Conservation (phyloP, 2,113 vertebrate genomes). For the Tupaia chinensis region DNA sequence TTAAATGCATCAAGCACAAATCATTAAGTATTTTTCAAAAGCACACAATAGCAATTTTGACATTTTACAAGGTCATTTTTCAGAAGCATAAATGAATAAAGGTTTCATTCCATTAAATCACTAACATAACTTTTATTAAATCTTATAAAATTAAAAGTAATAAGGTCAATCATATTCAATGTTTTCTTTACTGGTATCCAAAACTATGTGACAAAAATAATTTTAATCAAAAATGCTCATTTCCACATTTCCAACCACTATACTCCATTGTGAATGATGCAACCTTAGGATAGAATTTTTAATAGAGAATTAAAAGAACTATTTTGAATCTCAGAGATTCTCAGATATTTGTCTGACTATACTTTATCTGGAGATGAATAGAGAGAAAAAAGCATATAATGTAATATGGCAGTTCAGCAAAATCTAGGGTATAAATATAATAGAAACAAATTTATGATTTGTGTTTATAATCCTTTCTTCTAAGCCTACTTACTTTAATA, state of each 20-base stretch:
- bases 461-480: background rate
- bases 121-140: slow-evolving; percentile 74
- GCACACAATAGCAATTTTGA: slow-evolving; percentile 79
- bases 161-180: slow-evolving; percentile 69
- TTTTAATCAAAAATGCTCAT: slow-evolving; percentile 58
- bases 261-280: slow-evolving; percentile 36
- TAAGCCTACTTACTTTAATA: background rate
- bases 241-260: slow-evolving; percentile 23
- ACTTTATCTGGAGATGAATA: background rate
- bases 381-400: slow-evolving; percentile 24
- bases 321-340: background rate
- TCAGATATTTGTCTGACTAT: background rate
- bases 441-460: slow-evolving; percentile 10
- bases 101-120: slow-evolving; percentile 73
- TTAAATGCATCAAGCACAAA: slow-evolving; percentile 86
- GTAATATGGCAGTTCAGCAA: background rate
- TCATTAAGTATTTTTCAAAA: slow-evolving; percentile 86
- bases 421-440: background rate
- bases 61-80: slow-evolving; percentile 84
- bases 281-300: background rate
- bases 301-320: slow-evolving; percentile 7
- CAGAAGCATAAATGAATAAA: slow-evolving; percentile 75
- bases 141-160: slow-evolving; percentile 75
- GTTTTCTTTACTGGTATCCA: slow-evolving; percentile 56
- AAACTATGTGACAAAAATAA: slow-evolving; percentile 69